Conservation (phyloP, 2,113 vertebrate genomes). For the Garra rufa region DNA sequence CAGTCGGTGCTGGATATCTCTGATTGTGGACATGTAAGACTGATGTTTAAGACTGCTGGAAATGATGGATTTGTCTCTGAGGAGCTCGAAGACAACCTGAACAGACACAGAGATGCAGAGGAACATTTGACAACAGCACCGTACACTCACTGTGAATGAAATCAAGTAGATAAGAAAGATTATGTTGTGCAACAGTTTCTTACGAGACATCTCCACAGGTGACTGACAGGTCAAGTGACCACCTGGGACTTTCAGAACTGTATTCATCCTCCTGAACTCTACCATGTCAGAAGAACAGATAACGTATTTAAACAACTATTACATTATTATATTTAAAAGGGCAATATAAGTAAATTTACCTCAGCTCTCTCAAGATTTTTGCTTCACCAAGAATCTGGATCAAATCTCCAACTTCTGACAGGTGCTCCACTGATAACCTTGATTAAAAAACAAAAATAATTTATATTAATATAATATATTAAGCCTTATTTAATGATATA, state of each 20-base stretch:
- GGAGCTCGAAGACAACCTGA: not conserved
- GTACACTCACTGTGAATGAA: not conserved
- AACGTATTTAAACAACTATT: too few relatives aligned
- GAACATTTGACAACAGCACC: not conserved
- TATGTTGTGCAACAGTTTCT: too few relatives aligned
- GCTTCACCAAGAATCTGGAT: slow-evolving; percentile 3
- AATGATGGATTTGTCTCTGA: not conserved
- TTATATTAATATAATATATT: too few relatives aligned
- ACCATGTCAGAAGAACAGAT: too few relatives aligned
- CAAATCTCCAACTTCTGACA: slow-evolving; percentile 16
- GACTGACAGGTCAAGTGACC: not conserved
- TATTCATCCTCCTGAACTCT: not conserved
- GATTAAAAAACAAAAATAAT: too few relatives aligned
- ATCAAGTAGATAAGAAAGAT: not conserved
- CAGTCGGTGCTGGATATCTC: not conserved
- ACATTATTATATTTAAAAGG: not conserved
- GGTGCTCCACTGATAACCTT: not conserved
- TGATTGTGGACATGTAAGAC: not conserved
- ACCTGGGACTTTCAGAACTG: too few relatives aligned
- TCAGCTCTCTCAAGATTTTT: not conserved
- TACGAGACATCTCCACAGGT: not conserved
- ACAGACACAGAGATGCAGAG: not conserved
- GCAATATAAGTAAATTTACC: not conserved
- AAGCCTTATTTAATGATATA: too few relatives aligned
- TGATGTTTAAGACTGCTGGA: not conserved